Evolutionary conservation across 2,888 invertebrate genomes (phyloP), one percentile per base, ranked within the genome.

Genomic region (Drosophila putrida): DNA sequence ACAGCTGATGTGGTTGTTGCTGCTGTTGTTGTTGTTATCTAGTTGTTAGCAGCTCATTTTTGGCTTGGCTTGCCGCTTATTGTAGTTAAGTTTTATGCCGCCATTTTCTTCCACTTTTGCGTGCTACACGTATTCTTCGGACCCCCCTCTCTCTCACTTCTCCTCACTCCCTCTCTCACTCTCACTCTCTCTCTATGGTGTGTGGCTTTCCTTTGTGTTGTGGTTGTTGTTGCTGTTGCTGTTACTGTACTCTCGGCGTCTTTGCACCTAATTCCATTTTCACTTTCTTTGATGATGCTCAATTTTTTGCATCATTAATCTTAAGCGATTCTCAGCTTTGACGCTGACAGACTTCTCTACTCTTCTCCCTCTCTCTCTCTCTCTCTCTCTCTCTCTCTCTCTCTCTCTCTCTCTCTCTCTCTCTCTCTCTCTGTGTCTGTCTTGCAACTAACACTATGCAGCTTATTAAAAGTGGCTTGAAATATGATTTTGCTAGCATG

Each of bases 231-330:
- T 51, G 9, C 6, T 13, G 28, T 46, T 43, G 41, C 11, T 63
- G 58, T 38, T 60, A 38, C 31, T 71, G 62, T 33, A 25, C 51
- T 68, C 58, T 50, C 59, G 36, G 55, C 78, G 50, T 28, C 71
- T 73, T 80, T 82, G 86, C 89, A 84, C 83, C 87, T 84, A 84
- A 84, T 88, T 86, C 84, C 84, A 82, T 88, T 88, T 89, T 89
- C 84, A 87, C 89, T 85, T 81, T 83, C 89, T 79, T 79, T 84
- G 85, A 89, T 89, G 84, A 71, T 87, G 77, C 89, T 89, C 87
- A 89, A 87, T 85, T 89, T 88, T 89, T 71, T 87, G 85, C 89
- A 81, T 85, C 85, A 85, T 87, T 85, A 87, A 85, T 85, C 85
- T 87, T 89, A 66, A 78, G 89, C 89, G 89, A 83, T 80, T 84